Base-by-base conservation (phyloP, 2,797 vertebrate genomes). In the Diplodus puntazzo region DNA sequence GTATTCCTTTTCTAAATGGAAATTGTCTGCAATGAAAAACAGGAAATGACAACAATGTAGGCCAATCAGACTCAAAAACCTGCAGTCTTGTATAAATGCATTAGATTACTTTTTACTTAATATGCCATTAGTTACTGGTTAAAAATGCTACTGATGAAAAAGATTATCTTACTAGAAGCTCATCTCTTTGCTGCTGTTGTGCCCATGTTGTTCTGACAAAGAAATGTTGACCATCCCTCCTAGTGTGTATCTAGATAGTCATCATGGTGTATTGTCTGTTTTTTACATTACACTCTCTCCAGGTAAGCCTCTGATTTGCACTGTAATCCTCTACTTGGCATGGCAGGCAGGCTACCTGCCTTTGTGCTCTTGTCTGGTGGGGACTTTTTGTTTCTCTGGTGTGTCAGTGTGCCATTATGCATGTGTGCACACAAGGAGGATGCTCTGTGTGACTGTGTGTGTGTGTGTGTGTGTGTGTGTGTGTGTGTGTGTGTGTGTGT, bases 261-360 rank as follows among this genome's bases (percentile, higher is more conserved):
- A 67, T 80, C 64, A 43, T 54, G 52, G 79, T 75, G 63, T 69
- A 79, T 83, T 80, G 68, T 79, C 64, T 84, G 61, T 81, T 90
- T 89, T 85, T 85, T 77, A 81, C 72, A 88, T 90, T 79, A 82
- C 82, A 80, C 61, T 87, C 83, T 88, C 87, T 83, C 74, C 83
- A 89, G 88, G 88, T 83, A 90, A 91, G 84, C 82, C 80, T 85
- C 73, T 88, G 89, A 88, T 84, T 86, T 85, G 50, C 53, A 72
- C 85, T 77, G 64, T 92, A 90, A 92, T 90, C 90, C 84, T 89
- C 75, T 85, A 60, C 84, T 87, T 88, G 75, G 84, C 84, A 89
- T 92, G 83, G 79, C 80, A 88, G 87, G 77, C 72, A 57, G 65
- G 66, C 81, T 72, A 75, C 71, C 83, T 81, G 78, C 64, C 25